Conservation (phyloP, 2,113 vertebrate species). For the Tamias sibiricus region DNA sequence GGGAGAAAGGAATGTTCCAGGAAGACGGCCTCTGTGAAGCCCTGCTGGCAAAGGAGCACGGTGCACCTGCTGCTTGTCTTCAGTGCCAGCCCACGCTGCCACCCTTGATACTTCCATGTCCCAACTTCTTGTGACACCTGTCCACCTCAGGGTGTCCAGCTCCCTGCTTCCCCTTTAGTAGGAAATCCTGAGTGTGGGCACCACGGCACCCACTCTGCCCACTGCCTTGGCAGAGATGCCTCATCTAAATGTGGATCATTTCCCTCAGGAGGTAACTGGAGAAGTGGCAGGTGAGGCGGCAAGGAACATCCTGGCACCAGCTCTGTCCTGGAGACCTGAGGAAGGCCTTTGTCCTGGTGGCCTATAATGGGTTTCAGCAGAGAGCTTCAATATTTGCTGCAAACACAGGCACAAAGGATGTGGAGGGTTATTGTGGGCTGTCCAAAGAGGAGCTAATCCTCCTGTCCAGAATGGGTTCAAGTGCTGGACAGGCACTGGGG, state of each 20-base stretch:
- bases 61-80: background rate
- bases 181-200: background rate
- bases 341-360: constrained; percentile 60
- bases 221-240: background rate
- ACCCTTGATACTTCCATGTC: background rate
- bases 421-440: constrained; percentile 16
- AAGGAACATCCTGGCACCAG: constrained; percentile 46
- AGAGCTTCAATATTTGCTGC: constrained; percentile 63
- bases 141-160: background rate
- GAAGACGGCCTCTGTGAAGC: background rate
- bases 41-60: fast-evolving
- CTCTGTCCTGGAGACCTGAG: background rate
- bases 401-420: constrained; percentile 47
- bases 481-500: constrained; percentile 1
- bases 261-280: constrained; percentile 72
- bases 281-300: constrained; percentile 74
- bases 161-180: background rate
- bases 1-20: background rate
- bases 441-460: constrained; percentile 28
- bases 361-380: constrained; percentile 69
- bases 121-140: background rate
- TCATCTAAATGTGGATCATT: background rate
- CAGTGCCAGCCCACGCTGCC: background rate
- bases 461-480: constrained; percentile 46
- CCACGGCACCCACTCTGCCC: background rate